Evolutionary conservation across 1,140 invertebrate genomes (phyloP), one percentile per base, ranked within the genome.

Genomic region (Odontomachus brunneus): DNA sequence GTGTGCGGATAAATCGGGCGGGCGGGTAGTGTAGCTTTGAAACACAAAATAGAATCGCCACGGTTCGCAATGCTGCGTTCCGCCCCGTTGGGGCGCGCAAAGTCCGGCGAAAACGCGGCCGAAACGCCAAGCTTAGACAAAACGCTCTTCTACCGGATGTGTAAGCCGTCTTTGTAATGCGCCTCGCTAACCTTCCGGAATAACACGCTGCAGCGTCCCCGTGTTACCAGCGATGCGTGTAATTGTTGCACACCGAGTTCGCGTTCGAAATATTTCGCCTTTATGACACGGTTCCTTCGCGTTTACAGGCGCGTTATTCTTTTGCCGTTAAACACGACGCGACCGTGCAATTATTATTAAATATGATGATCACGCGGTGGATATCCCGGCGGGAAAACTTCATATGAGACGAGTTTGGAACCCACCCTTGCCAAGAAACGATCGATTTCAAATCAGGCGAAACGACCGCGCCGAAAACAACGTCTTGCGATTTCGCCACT

Each of bases 1-100:
- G 57, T 71, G 55, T 57, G 15, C 19, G n/a, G 55, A 38, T 81
- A 73, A 81, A 81, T 72, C 57, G 29, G 49, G 17, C 55, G 55
- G 55, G 29, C 33, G n/a, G 5, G 29, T 55, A n/a, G n/a, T n/a
- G n/a, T n/a, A n/a, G n/a, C n/a, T n/a, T 5, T 29, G 26, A 53
- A 26, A 44, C 22, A 38, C 15, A 78, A 57, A 69, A 78, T 24
- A 55, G 22, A 44, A 69, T 44, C 63, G 19, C 51, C 29, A 33
- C 48, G 9, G 29, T 66, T 29, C 29, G 11, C 17, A 69, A 38
- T 29, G 9, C 66, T 14, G 49, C 29, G 29, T 33, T 5, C 5
- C 51, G 49, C 22, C 33, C 3, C 26, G 55, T 78, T 55, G 67
- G 44, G 38, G 44, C 49, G 49, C 48, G 55, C 38, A 78, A 44